These are phyloP conservation scores for Herpetotheres cachinnans DNA, from an alignment of 2,113 vertebrate genomes.

Conservation along the genomic window DNA sequence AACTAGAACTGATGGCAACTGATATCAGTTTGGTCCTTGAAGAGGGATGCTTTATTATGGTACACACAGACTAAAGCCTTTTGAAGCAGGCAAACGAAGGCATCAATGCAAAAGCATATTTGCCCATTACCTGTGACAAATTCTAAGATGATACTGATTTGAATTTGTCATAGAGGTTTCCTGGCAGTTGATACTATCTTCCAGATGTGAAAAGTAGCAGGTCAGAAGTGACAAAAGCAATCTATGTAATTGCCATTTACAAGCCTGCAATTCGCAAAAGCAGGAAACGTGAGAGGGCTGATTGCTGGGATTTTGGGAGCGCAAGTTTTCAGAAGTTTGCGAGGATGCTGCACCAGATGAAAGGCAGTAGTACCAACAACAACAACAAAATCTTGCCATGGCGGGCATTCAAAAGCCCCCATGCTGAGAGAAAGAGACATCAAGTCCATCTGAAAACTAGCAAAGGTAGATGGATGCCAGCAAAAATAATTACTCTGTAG, in stretches of 20 bases:
- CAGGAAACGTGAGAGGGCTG: background rate
- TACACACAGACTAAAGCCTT: background rate
- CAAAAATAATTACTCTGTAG: conserved; percentile 46
- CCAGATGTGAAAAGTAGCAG: background rate
- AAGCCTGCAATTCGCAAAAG: background rate
- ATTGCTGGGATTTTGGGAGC: background rate
- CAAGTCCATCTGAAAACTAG: conserved; percentile 26
- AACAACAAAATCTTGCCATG: background rate
- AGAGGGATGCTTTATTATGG: background rate
- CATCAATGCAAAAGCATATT: background rate
- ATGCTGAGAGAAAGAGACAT: conserved; percentile 17
- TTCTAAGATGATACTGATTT: background rate
- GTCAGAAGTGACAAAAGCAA: background rate
- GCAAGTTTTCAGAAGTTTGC: background rate
- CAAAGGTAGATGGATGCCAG: conserved; percentile 25
- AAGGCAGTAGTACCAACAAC: background rate
- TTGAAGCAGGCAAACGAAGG: background rate
- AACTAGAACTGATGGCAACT: background rate
- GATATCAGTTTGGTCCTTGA: background rate
- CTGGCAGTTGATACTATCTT: background rate
- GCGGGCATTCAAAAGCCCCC: background rate
- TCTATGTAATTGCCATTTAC: background rate
- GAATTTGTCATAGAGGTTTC: background rate
- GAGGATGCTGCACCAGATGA: background rate
- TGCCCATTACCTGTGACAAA: background rate